Evolutionary conservation across 2,888 invertebrate genomes (phyloP).

Genomic region (Athalia circularis): DNA sequence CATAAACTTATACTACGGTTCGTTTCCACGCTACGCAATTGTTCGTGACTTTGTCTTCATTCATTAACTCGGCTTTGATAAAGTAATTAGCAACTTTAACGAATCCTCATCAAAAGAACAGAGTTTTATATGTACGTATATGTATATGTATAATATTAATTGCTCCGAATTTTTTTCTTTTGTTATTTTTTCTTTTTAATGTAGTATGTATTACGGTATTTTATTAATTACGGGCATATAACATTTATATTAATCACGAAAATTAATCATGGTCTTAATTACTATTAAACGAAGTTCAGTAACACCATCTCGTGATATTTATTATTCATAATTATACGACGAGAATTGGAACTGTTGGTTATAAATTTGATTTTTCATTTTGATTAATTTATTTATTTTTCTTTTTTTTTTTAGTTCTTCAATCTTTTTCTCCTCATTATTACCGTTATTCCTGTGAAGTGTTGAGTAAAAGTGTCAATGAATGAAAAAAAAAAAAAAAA

Average conservation of each 20-base stretch:
- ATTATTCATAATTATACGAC: not conserved
- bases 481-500: not conserved
- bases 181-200: slow-evolving; percentile 9
- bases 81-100: slow-evolving; percentile 40
- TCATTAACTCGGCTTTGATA: slow-evolving; percentile 38
- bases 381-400: not conserved
- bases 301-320: not conserved
- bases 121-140: slow-evolving; percentile 5
- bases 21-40: too few relatives aligned
- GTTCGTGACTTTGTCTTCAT: not conserved
- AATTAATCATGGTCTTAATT: too few relatives aligned
- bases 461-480: too few relatives aligned
- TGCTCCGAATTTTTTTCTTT: slow-evolving; percentile 15
- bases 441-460: not conserved
- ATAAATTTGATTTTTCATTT: not conserved
- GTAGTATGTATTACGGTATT: not conserved
- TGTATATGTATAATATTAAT: not conserved
- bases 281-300: not conserved
- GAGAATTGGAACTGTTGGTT: not conserved
- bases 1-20: too few relatives aligned
- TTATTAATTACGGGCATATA: too few relatives aligned
- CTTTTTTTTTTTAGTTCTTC: not conserved
- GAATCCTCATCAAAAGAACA: slow-evolving; percentile 35
- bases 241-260: too few relatives aligned
- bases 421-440: not conserved